Percentiles rank a stretch among this genome's conserved stretches.
Evolutionary conservation across 2,797 vertebrate genomes (phyloP).

Genomic region (Sebastes kiyomatsui): DNA sequence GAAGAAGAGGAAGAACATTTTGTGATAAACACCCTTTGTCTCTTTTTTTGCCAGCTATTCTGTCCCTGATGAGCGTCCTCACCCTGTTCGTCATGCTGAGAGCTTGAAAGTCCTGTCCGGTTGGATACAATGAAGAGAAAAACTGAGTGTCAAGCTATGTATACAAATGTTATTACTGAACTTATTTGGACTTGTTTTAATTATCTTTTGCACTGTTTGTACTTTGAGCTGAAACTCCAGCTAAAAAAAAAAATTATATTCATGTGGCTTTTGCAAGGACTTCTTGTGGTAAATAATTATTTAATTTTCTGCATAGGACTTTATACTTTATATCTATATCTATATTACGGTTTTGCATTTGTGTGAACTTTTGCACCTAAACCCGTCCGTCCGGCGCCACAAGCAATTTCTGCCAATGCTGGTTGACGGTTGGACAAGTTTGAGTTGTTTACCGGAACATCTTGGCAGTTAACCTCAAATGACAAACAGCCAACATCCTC

Average conservation of each 20-base stretch:
- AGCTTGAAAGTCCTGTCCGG: constrained; percentile 2
- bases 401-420: not conserved
- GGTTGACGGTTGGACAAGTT: not conserved
- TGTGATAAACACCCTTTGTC: not conserved
- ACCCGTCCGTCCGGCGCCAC: not conserved
- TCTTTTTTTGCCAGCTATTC: constrained; percentile 33
- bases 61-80: constrained; percentile 50
- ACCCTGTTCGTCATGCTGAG: not conserved
- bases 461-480: not conserved
- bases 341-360: not conserved
- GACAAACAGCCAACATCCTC: not conserved
- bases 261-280: not conserved
- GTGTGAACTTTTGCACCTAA: not conserved
- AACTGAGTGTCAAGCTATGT: constrained; percentile 15
- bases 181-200: not conserved
- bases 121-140: constrained; percentile 12
- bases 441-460: not conserved
- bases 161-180: not conserved
- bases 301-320: not conserved
- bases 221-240: not conserved
- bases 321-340: not conserved
- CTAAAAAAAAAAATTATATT: not conserved
- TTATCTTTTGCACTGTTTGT: constrained; percentile 22
- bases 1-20: not conserved
- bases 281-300: not conserved